Base-by-base conservation (phyloP, 2,797 vertebrate species). In the Decapterus maruadsi region DNA sequence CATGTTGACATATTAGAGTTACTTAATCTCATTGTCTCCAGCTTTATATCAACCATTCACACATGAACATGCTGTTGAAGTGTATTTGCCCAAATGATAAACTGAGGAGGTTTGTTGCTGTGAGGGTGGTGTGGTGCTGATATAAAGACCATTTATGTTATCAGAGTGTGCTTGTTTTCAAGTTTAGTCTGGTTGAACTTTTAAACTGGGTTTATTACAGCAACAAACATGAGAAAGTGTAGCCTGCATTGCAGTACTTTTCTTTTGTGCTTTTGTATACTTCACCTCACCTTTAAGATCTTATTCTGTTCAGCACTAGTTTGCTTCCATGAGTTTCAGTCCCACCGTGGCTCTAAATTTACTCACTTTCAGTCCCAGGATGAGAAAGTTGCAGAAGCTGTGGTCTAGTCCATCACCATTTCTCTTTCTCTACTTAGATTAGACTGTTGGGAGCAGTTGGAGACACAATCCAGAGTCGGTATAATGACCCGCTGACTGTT, bases 401-500 rank as follows among this genome's bases (percentile, higher is more conserved):
- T 58, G 69, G 61, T 76, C 36, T 34, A 84, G 81, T 89, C 79
- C 55, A 83, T 84, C 16, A 31, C 73, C 60, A 79, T 86, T 86
- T 68, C 66, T 84, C 79, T 86, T 50, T 50, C 65, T 74, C 67
- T 67, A 26, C 68, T 71, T 77, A 82, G 68, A 90, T 90, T 85
- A 80, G 74, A 80, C 83, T 83, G 55, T 68, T 75, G 81, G 82
- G 72, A 87, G 76, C 17, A 72, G 54, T 71, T 64, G 38, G 73
- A 88, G 62, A 82, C 80, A 80, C 78, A 71, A 83, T 71, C 59
- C 81, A 80, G 45, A 59, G 71, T 59, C 57, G 66, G 51, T 69
- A 51, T 83, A 86, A 89, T 83, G 86, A 81, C 68, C 79, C 74
- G 54, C 68, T 67, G 62, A 77, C 84, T 81, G 76, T 80, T 91